Conservation (phyloP, 2,797 vertebrate species). For the Enoplosus armatus region DNA sequence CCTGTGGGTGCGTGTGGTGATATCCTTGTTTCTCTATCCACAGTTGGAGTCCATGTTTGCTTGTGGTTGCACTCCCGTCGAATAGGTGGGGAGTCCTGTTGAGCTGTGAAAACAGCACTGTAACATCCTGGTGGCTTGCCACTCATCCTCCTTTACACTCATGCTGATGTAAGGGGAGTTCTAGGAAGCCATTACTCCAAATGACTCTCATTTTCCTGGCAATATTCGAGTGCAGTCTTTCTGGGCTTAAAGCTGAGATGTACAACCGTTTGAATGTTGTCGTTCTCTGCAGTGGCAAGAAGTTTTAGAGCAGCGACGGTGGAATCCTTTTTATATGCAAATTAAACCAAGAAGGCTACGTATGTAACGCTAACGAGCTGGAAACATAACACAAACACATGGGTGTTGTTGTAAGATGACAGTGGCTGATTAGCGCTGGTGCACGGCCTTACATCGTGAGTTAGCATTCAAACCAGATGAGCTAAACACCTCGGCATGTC, state of each 20-base stretch:
- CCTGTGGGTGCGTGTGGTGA: slow-evolving; percentile 36
- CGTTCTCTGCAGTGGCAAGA: slow-evolving; percentile 38
- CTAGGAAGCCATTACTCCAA: slow-evolving; percentile 73
- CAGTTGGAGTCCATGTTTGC: slow-evolving; percentile 56
- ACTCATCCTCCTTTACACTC: slow-evolving; percentile 65
- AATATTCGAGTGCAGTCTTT: slow-evolving; percentile 33
- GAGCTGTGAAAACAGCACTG: slow-evolving; percentile 74
- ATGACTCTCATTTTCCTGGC: slow-evolving; percentile 62
- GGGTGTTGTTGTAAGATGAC: slow-evolving; percentile 1
- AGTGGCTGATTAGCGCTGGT: slow-evolving; percentile 20
- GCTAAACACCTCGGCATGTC: background rate
- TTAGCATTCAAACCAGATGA: slow-evolving; percentile 20
- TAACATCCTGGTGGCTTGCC: slow-evolving; percentile 61
- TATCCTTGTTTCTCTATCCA: slow-evolving; percentile 45
- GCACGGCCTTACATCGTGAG: background rate
- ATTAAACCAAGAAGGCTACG: slow-evolving; percentile 24
- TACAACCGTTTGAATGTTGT: slow-evolving; percentile 48
- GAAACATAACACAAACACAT: slow-evolving; percentile 35
- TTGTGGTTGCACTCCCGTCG: slow-evolving; percentile 45
- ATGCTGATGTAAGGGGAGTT: slow-evolving; percentile 66
- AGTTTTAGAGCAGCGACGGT: slow-evolving; percentile 25
- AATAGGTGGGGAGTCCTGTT: slow-evolving; percentile 67
- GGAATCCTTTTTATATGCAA: slow-evolving; percentile 50
- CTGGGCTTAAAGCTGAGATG: slow-evolving; percentile 50
- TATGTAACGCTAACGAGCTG: slow-evolving; percentile 24